Conservation (phyloP, 2,888 invertebrate species). For the Oscheius myriophilus region DNA sequence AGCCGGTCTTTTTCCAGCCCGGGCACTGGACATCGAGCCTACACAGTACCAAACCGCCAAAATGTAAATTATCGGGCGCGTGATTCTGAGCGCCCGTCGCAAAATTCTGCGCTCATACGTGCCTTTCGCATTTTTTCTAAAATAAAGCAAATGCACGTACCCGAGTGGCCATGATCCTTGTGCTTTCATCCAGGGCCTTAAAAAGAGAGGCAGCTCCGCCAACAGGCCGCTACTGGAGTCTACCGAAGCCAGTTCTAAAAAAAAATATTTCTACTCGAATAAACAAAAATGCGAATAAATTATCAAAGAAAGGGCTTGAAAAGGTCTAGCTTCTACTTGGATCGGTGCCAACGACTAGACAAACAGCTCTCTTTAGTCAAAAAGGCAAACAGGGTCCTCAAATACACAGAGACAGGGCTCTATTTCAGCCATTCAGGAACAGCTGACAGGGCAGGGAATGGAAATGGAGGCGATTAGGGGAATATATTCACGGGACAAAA, state of each 20-base stretch:
- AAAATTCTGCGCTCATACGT: too few species aligned
- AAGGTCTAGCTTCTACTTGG: too few species aligned
- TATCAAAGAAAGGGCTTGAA: too few species aligned
- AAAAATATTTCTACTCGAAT: not conserved
- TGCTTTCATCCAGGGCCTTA: constrained; percentile 24
- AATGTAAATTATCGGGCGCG: too few species aligned
- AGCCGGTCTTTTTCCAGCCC: too few species aligned
- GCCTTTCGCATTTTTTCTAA: not conserved
- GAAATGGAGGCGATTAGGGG: not conserved
- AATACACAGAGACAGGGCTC: constrained; percentile 3
- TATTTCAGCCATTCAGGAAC: constrained; percentile 30
- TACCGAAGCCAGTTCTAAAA: constrained; percentile 25
- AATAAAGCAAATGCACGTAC: constrained; percentile 1
- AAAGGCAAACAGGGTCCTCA: constrained; percentile 6
- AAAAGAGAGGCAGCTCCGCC: constrained; percentile 20
- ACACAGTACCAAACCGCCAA: too few species aligned
- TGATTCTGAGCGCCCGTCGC: too few species aligned
- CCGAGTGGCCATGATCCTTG: constrained; percentile 12
- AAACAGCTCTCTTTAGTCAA: constrained; percentile 17
- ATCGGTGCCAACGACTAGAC: constrained; percentile 6
- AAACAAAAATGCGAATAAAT: too few species aligned
- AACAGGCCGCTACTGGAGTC: constrained; percentile 21
- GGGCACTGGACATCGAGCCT: too few species aligned
- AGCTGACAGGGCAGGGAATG: not conserved
- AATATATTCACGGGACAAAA: not conserved